Evolutionary conservation across 1,140 invertebrate genomes (phyloP).

Genomic region (Anadara kagoshimensis): DNA sequence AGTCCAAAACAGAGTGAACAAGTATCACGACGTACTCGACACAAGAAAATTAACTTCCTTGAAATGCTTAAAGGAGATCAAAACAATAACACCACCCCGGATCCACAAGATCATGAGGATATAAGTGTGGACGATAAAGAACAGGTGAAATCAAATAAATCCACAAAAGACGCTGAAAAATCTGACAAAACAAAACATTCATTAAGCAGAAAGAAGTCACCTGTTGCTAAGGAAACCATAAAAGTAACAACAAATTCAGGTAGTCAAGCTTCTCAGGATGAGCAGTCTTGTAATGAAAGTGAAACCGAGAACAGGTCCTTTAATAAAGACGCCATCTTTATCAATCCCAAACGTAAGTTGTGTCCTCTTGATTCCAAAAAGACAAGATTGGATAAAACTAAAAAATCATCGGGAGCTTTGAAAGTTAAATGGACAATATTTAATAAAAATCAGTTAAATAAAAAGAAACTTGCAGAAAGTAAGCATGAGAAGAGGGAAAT

Average conservation of each 20-base stretch:
- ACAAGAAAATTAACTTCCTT: conserved; percentile 69
- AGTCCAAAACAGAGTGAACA: background rate
- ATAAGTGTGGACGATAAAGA: background rate
- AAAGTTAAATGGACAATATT: conserved; percentile 55
- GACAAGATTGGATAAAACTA: conserved; percentile 27
- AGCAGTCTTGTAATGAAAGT: conserved; percentile 11
- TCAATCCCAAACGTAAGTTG: conserved; percentile 1
- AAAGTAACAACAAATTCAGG: background rate
- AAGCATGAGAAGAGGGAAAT: conserved; percentile 25
- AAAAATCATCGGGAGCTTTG: conserved; percentile 49
- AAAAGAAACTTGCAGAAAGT: conserved; percentile 11
- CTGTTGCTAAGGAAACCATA: background rate
- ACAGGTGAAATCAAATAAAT: background rate
- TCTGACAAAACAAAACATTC: conserved; percentile 1
- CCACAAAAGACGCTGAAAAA: background rate
- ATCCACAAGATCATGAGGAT: conserved; percentile 34
- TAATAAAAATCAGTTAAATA: conserved; percentile 24
- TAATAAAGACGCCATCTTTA: conserved; percentile 3
- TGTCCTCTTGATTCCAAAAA: conserved; percentile 10
- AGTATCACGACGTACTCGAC: conserved; percentile 49
- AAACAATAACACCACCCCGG: conserved; percentile 24
- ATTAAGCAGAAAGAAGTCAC: conserved; percentile 4
- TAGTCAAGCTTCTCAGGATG: conserved; percentile 6
- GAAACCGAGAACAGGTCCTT: conserved; percentile 15
- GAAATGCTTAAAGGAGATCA: conserved; percentile 64